Evolutionary conservation across 2,113 vertebrate genomes (phyloP).

Genomic region (Alethe diademata): DNA sequence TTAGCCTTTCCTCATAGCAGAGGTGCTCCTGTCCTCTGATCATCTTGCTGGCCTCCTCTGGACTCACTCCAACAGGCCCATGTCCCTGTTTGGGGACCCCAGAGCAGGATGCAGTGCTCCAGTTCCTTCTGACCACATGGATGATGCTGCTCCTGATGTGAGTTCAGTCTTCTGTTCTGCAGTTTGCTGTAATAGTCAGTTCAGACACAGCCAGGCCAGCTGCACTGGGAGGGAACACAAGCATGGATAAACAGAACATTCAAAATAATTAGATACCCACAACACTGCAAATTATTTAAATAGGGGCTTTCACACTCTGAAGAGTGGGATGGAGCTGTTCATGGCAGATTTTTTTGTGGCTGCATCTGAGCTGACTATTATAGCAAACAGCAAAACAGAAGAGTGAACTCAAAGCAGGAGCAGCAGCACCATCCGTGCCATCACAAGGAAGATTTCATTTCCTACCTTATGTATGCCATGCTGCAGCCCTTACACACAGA

Average conservation of each 20-base stretch:
- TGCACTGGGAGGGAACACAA: background rate
- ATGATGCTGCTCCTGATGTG: background rate
- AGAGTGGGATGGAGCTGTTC: background rate
- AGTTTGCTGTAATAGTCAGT: background rate
- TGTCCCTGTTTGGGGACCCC: background rate
- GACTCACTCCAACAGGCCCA: background rate
- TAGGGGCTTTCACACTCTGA: background rate
- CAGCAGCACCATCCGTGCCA: background rate
- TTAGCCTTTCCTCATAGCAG: background rate
- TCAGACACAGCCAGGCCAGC: background rate
- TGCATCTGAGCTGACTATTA: background rate
- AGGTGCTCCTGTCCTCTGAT: background rate
- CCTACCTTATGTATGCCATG: accelerated
- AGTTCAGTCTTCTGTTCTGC: background rate
- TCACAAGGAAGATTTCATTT: background rate
- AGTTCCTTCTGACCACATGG: background rate
- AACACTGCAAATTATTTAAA: conserved; percentile 7
- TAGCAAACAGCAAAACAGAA: background rate
- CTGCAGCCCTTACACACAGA: background rate
- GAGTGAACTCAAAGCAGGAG: background rate
- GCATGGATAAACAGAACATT: background rate
- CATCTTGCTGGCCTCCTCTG: background rate
- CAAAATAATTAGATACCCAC: background rate
- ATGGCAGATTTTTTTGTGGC: background rate
- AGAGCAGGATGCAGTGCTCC: background rate